Evolutionary conservation across 1,140 invertebrate genomes (phyloP).

Genomic region (Brachionus plicatilis): DNA sequence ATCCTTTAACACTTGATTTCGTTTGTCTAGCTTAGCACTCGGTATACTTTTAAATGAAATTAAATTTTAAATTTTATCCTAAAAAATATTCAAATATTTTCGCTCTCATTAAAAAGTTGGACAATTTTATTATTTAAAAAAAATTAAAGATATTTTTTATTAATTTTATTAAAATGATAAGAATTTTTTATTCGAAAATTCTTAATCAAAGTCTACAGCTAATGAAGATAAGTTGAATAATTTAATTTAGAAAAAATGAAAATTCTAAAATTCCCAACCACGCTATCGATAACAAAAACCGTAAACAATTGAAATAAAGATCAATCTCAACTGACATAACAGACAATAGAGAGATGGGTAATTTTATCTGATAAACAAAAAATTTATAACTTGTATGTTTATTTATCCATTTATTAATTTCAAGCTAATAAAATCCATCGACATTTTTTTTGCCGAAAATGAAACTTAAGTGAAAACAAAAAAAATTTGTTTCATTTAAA

Average conservation of each 20-base stretch:
- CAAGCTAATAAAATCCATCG: conserved; percentile 9
- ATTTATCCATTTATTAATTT: conserved; percentile 5
- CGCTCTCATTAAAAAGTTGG: neutral
- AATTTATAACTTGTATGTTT: conserved; percentile 24
- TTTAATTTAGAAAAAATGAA: neutral
- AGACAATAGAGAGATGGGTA: neutral
- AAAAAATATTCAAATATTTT: neutral
- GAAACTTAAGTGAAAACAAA: neutral
- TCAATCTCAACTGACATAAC: conserved; percentile 21
- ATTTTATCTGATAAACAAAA: conserved; percentile 10
- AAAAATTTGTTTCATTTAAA: neutral
- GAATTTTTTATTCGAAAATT: neutral
- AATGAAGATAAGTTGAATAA: neutral
- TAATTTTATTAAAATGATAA: neutral
- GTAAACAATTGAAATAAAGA: conserved; percentile 5
- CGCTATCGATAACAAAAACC: neutral
- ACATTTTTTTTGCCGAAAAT: neutral
- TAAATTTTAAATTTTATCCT: neutral
- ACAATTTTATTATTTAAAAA: neutral
- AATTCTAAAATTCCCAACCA: neutral
- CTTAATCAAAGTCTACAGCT: neutral
- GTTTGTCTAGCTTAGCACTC: neutral
- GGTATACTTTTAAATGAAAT: neutral
- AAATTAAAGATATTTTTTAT: neutral
- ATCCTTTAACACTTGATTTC: neutral